phyloP scores from a whole-genome alignment of 1,140 invertebrate genomes.

The Drosophila guanche region DNA sequence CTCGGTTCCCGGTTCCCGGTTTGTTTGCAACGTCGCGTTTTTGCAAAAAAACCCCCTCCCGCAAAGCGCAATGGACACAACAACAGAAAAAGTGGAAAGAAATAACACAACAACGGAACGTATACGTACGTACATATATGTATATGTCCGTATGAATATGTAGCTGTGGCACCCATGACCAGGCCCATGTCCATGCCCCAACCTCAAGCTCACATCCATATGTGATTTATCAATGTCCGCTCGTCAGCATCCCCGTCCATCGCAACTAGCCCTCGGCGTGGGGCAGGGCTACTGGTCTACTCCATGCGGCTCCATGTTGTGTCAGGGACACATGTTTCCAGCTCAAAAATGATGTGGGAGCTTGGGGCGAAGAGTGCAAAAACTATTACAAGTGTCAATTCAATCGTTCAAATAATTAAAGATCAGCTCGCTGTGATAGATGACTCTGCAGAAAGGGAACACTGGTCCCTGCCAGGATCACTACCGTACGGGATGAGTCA shows the following conservation, averaged over 20 bases:
- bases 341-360: conserved; percentile 27
- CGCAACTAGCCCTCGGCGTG: conserved; percentile 25
- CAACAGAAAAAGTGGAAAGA: conserved; percentile 16
- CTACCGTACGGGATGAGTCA: conserved; percentile 2
- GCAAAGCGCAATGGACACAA: neutral
- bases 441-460: conserved; percentile 15
- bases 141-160: no score
- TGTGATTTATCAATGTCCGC: conserved; percentile 80
- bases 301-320: conserved; percentile 22
- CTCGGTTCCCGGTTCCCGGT: conserved; percentile 21
- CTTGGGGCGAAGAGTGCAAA: neutral
- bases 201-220: conserved; percentile 42
- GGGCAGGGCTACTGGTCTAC: conserved; percentile 21
- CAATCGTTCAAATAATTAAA: conserved; percentile 48
- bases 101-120: conserved; percentile 43
- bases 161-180: neutral
- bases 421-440: conserved; percentile 36
- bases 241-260: conserved; percentile 65
- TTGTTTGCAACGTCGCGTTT: conserved; percentile 53
- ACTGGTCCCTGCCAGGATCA: neutral
- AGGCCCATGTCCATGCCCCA: conserved; percentile 18
- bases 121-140: conserved; percentile 17
- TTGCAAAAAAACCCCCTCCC: neutral
- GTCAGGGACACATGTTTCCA: conserved; percentile 48
- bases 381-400: conserved; percentile 51